Percentiles rank a stretch among this genome's conserved stretches.
Conservation (phyloP, 2,888 invertebrate species). For the Parnassius smintheus region DNA sequence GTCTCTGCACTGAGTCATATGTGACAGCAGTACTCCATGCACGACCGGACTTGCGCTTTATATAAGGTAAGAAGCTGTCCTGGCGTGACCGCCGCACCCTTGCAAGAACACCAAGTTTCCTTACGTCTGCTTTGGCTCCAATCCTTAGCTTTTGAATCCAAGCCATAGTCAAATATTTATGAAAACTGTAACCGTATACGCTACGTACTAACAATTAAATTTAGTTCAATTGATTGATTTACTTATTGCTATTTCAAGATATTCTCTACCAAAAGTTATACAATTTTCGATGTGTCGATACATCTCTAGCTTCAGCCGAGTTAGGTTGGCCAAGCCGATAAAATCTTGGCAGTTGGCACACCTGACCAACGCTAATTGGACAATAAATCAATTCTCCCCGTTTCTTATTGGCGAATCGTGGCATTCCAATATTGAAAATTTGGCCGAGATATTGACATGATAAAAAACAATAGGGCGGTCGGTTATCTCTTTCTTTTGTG, state of each 20-base stretch:
- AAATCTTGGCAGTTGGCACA: conserved; percentile 82
- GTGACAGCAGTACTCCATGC: no score
- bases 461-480: conserved; percentile 76
- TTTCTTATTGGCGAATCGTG: conserved; percentile 81
- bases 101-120: no score
- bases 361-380: conserved; percentile 82
- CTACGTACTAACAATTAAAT: no score
- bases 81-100: no score
- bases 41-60: no score
- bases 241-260: background rate
- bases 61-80: no score
- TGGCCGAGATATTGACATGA: conserved; percentile 81
- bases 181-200: no score
- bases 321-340: conserved; percentile 78
- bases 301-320: conserved; percentile 57
- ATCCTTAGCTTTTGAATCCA: no score
- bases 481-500: conserved; percentile 80
- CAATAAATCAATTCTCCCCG: conserved; percentile 81
- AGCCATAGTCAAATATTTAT: no score
- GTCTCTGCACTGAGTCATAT: no score
- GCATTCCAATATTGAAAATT: conserved; percentile 82
- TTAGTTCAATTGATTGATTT: no score
- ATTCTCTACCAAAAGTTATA: background rate
- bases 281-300: conserved; percentile 8
- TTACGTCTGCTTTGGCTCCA: no score